Percentiles rank a stretch among this genome's conserved stretches.
phyloP scores from a whole-genome alignment of 1,140 invertebrate species.

The Drosophila triauraria region DNA sequence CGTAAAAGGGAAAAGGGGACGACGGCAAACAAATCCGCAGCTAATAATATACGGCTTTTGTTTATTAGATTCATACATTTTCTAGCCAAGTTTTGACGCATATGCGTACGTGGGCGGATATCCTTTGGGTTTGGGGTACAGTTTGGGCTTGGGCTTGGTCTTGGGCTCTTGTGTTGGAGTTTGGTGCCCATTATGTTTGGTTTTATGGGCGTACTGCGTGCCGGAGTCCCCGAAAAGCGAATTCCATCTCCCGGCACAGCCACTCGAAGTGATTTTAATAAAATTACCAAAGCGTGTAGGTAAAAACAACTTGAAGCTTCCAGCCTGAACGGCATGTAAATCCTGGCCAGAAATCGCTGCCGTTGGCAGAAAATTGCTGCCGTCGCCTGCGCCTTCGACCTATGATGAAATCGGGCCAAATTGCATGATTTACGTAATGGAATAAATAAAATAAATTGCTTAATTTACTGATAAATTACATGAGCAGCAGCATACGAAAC shows the following conservation, averaged over 20 bases:
- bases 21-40: slow-evolving; percentile 69
- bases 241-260: slow-evolving; percentile 23
- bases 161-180: slow-evolving; percentile 12
- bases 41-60: slow-evolving; percentile 83
- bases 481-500: slow-evolving; percentile 62
- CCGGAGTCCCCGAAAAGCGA: slow-evolving; percentile 29
- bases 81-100: slow-evolving; percentile 65
- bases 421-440: slow-evolving; percentile 85
- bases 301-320: slow-evolving; percentile 59
- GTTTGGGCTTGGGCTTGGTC: not conserved
- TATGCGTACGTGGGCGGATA: slow-evolving; percentile 31
- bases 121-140: not conserved
- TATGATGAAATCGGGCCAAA: slow-evolving; percentile 82
- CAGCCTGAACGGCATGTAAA: slow-evolving; percentile 58
- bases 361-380: slow-evolving; percentile 61
- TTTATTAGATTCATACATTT: slow-evolving; percentile 83
- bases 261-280: slow-evolving; percentile 80
- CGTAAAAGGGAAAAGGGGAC: slow-evolving; percentile 2
- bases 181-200: slow-evolving; percentile 65
- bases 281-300: slow-evolving; percentile 78
- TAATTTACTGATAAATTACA: slow-evolving; percentile 85
- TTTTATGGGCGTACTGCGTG: slow-evolving; percentile 69
- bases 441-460: slow-evolving; percentile 85
- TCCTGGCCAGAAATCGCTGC: slow-evolving; percentile 78
- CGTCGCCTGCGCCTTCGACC: slow-evolving; percentile 32